Conservation (phyloP, 2,113 vertebrate species). For the Petroica traversi region DNA sequence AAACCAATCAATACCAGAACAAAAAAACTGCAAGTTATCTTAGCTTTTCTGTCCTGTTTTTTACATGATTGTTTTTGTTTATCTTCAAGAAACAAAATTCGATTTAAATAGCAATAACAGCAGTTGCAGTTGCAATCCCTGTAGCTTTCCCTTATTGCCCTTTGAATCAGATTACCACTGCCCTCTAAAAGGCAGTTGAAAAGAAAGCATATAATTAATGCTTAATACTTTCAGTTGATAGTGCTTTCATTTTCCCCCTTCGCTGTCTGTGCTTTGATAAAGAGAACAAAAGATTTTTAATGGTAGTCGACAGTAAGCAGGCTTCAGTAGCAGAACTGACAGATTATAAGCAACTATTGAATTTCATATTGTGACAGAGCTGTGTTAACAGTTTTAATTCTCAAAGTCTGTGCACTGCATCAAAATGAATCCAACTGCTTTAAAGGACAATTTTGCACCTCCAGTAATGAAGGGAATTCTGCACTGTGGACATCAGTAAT, state of each 20-base stretch:
- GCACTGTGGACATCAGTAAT: background rate
- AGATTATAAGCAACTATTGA: background rate
- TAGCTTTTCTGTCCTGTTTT: background rate
- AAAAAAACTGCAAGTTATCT: background rate
- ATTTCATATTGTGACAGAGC: constrained; percentile 25
- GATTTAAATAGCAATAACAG: background rate
- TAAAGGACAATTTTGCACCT: background rate
- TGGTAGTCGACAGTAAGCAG: background rate
- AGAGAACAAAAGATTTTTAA: constrained; percentile 23
- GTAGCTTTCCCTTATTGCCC: background rate
- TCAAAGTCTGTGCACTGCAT: background rate
- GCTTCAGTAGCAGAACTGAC: background rate
- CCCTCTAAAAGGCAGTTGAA: background rate
- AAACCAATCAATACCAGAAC: background rate
- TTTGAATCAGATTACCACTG: background rate
- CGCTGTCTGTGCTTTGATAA: background rate
- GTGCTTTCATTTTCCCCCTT: background rate
- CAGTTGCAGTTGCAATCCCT: background rate
- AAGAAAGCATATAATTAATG: background rate
- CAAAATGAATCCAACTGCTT: background rate
- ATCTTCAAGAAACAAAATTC: background rate
- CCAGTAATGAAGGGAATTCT: background rate
- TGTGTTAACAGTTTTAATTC: constrained; percentile 3
- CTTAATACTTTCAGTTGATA: background rate
- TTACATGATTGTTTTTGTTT: background rate